phyloP scores from a whole-genome alignment of 1,140 invertebrate species.

The Tetramorium parvispinum region DNA sequence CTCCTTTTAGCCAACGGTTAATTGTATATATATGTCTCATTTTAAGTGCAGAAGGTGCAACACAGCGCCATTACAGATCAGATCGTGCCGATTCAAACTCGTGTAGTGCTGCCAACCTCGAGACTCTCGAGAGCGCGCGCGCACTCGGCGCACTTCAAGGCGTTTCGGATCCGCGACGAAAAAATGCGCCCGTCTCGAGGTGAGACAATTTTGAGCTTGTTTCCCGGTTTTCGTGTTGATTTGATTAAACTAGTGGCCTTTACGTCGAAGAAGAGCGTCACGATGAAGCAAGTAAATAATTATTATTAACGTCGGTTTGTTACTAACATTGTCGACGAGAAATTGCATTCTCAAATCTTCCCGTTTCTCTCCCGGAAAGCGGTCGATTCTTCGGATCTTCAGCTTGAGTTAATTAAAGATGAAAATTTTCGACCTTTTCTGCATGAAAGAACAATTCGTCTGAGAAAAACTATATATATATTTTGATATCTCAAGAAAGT shows the following conservation, averaged over 20 bases:
- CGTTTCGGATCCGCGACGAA: background rate
- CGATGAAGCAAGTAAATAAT: background rate
- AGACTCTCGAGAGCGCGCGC: too few relatives aligned
- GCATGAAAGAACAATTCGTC: background rate
- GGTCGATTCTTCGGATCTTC: background rate
- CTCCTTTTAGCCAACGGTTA: too few relatives aligned
- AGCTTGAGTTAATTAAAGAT: background rate
- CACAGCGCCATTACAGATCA: too few relatives aligned
- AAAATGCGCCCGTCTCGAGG: background rate
- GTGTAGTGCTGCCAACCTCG: background rate
- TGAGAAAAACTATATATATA: background rate
- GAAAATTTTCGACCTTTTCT: background rate
- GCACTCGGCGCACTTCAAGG: background rate
- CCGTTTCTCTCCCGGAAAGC: background rate
- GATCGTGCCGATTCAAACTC: background rate
- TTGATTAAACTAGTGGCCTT: background rate
- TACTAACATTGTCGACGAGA: background rate
- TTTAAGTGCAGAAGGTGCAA: too few relatives aligned
- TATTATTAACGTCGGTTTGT: background rate
- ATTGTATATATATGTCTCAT: too few relatives aligned
- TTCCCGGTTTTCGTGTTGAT: background rate
- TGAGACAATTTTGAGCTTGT: slow-evolving; percentile 13
- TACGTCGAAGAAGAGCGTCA: background rate
- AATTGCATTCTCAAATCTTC: background rate
- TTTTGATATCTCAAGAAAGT: background rate